These are phyloP conservation scores for Acanthisitta chloris DNA, from an alignment of 2,113 vertebrate genomes.

Conservation along the genomic window DNA sequence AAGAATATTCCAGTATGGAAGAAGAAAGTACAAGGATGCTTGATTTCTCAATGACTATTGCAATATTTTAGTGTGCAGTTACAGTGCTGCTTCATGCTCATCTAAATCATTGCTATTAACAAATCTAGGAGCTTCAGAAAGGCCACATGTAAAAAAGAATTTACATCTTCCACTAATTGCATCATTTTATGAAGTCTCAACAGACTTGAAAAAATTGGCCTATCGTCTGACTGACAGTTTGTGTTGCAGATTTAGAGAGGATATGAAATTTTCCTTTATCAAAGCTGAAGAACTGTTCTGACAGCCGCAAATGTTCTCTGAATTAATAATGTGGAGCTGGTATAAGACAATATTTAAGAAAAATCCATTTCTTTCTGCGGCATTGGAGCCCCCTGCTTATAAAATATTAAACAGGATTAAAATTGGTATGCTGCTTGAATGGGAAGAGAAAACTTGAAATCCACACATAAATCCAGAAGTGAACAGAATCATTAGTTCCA, in stretches of 20 bases:
- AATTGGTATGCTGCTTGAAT: not conserved
- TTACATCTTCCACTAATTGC: constrained; percentile 46
- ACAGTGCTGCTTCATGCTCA: not conserved
- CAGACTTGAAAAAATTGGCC: constrained; percentile 42
- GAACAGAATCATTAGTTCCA: not conserved
- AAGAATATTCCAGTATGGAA: not conserved
- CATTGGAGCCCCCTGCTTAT: not conserved
- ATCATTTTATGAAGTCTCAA: constrained; percentile 57
- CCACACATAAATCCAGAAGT: not conserved
- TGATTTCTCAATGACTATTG: not conserved
- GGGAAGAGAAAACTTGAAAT: not conserved
- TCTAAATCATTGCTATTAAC: constrained; percentile 29
- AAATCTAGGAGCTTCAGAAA: constrained; percentile 29
- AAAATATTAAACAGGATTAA: constrained; percentile 32
- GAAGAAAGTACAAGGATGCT: not conserved
- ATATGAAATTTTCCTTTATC: constrained; percentile 45
- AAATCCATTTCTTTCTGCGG: not conserved
- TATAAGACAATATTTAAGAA: constrained; percentile 30
- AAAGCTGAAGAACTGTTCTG: constrained; percentile 51
- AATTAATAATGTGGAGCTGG: constrained; percentile 38
- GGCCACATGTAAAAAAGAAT: constrained; percentile 18
- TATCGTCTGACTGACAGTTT: constrained; percentile 57
- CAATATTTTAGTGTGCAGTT: not conserved
- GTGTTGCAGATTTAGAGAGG: constrained; percentile 50
- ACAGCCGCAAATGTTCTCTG: constrained; percentile 18